Percentiles rank a stretch among this genome's conserved stretches.
These are phyloP conservation scores for Macropodus opercularis DNA, from an alignment of 2,797 vertebrate species.

Conservation along the genomic window DNA sequence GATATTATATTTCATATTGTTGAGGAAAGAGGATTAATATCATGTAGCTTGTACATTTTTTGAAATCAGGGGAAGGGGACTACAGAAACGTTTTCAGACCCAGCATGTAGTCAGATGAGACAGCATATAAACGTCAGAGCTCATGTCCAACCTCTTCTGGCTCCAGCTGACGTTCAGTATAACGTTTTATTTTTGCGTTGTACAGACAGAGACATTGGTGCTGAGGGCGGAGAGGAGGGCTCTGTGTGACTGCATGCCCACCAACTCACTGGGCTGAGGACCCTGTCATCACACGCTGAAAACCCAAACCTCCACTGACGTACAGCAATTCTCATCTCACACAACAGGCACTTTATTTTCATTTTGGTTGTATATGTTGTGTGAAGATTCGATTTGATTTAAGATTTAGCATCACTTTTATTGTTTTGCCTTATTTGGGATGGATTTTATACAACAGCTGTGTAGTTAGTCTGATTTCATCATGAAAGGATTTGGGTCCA, in stretches of 20 bases:
- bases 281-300: slow-evolving; percentile 16
- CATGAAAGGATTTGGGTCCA: slow-evolving; percentile 5
- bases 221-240: slow-evolving; percentile 90
- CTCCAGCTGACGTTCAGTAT: background rate
- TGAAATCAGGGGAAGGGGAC: too few relatives aligned
- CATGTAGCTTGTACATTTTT: too few relatives aligned
- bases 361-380: slow-evolving; percentile 30
- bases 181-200: slow-evolving; percentile 1
- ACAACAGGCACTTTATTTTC: slow-evolving; percentile 72
- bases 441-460: slow-evolving; percentile 47
- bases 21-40: too few relatives aligned
- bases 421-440: slow-evolving; percentile 39
- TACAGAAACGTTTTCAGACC: too few relatives aligned
- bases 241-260: slow-evolving; percentile 89
- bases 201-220: slow-evolving; percentile 91
- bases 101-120: too few relatives aligned
- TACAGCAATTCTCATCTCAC: slow-evolving; percentile 39
- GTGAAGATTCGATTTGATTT: slow-evolving; percentile 49
- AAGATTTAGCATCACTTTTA: slow-evolving; percentile 3
- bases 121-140: too few relatives aligned
- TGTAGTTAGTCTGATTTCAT: slow-evolving; percentile 14
- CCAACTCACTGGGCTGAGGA: slow-evolving; percentile 81
- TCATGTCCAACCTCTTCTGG: background rate
- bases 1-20: too few relatives aligned
- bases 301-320: slow-evolving; percentile 49